Evolutionary conservation across 92 coral and sea anemone species (phyloP), one percentile per base, ranked within the genome.

Genomic region (Porites lobata): DNA sequence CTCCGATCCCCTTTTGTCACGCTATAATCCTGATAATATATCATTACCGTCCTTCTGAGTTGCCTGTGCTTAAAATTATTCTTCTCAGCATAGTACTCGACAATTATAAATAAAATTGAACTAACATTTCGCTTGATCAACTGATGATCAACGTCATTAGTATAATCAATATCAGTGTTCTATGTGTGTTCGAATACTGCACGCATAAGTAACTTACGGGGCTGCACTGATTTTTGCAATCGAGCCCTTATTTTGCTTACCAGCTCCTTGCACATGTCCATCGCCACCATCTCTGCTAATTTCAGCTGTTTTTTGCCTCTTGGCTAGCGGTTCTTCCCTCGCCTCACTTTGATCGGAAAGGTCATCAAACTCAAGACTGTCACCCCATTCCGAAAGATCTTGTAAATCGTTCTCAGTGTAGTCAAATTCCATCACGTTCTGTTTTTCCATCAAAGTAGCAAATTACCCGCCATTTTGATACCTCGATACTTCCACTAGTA

Each of bases 381-480:
- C 98, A 51, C 89, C 63, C 98, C 98, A 94, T 52, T 94, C 95
- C 19, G 93, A 90, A 38, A 94, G 84, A 75, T 86, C 86, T 67
- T 86, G 90, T 15, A 86, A 54, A 65, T 90, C 90, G 75, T 47
- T 24, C 12, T 29, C 92, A 61, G 63, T 57, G 64, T 50, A 63
- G 65, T 71, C 83, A 32, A 90, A 94, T 38, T 87, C 95, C 88
- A 91, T 85, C 92, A 86, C 81, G 89, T 65, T 51, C 52, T 20
- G 1, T 57, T 26, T 7, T 26, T 50, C 52, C 66, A 8, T 4
- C 58, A 8, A 8, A 19, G n/a, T 57, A 71, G 75, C 90, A 92
- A 94, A 94, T 87, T 92, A 65, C 95, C 96, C 98, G 98, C 98
- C 98, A 82, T 84, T 90, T 85, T 71, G 80, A 52, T 81, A 3